Evolutionary conservation across 23 tunicate species (phyloP).

Genomic region (Pegea sp.): DNA sequence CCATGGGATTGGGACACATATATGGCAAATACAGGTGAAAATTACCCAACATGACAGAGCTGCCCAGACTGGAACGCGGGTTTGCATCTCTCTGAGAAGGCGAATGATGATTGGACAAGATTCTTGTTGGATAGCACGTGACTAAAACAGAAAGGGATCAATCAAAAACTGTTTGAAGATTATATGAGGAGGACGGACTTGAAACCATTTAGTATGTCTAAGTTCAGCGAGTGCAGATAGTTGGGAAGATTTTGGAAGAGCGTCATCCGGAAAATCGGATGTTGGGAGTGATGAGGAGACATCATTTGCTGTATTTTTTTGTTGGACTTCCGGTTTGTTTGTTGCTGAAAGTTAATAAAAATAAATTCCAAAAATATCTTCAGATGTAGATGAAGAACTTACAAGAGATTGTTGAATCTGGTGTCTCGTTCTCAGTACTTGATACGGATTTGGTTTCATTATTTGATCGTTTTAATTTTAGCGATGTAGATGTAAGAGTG

Average conservation of each 20-base stretch:
- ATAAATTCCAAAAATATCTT: neutral
- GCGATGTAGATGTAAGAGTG: no score
- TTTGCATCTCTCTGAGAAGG: slow-evolving; percentile 49
- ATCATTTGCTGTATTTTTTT: neutral
- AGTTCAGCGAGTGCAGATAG: slow-evolving; percentile 77
- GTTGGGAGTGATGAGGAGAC: neutral
- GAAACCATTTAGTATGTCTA: slow-evolving; percentile 83
- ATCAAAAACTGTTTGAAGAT: neutral
- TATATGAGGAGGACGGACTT: slow-evolving; percentile 7
- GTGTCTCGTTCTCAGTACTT: no score
- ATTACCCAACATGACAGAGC: slow-evolving; percentile 52
- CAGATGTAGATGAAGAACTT: neutral
- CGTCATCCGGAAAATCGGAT: slow-evolving; percentile 6
- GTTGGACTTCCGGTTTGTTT: neutral
- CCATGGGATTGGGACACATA: no score
- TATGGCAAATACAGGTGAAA: neutral
- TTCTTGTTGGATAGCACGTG: slow-evolving; percentile 50
- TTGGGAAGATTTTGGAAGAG: slow-evolving; percentile 33
- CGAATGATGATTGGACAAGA: slow-evolving; percentile 57
- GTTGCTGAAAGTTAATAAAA: neutral
- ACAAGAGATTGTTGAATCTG: neutral
- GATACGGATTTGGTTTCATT: no score
- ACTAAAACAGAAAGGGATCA: slow-evolving; percentile 6
- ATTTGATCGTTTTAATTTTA: no score
- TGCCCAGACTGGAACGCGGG: slow-evolving; percentile 27